A percentile compares a stretch with the other conserved stretches of the same genome.
These are phyloP conservation scores for Lepidurus apus DNA, from an alignment of 1,140 invertebrate genomes.

Conservation along the genomic window DNA sequence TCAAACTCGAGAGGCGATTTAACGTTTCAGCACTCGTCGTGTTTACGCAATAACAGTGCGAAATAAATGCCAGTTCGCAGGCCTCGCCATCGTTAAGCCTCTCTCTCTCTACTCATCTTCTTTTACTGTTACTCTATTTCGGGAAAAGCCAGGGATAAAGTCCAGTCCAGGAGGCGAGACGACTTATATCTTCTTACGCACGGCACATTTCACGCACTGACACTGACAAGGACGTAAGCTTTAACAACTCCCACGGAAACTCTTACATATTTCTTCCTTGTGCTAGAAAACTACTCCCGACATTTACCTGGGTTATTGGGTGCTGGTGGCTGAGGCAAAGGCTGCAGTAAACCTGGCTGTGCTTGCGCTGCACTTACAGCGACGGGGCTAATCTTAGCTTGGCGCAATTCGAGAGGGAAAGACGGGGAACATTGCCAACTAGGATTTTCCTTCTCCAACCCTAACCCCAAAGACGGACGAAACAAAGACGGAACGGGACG, in stretches of 20 bases:
- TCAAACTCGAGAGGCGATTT: background rate
- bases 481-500: background rate
- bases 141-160: background rate
- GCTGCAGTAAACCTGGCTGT: constrained; percentile 13
- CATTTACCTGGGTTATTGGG: constrained; percentile 18
- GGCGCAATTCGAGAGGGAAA: background rate
- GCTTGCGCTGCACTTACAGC: constrained; percentile 4
- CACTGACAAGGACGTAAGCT: background rate
- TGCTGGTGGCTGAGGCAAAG: constrained; percentile 1
- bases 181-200: background rate
- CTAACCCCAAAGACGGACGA: background rate
- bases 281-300: background rate
- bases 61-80: background rate
- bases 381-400: constrained; percentile 21
- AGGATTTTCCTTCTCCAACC: background rate
- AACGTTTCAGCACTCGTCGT: constrained; percentile 1
- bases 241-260: background rate
- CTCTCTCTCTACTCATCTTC: background rate
- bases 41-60: background rate
- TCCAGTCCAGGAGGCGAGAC: background rate
- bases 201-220: background rate
- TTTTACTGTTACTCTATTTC: background rate
- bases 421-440: constrained; percentile 20
- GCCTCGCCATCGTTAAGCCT: background rate
- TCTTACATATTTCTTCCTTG: background rate